Evolutionary conservation across 2,797 vertebrate genomes (phyloP).

Genomic region (Hipposideros larvatus): DNA sequence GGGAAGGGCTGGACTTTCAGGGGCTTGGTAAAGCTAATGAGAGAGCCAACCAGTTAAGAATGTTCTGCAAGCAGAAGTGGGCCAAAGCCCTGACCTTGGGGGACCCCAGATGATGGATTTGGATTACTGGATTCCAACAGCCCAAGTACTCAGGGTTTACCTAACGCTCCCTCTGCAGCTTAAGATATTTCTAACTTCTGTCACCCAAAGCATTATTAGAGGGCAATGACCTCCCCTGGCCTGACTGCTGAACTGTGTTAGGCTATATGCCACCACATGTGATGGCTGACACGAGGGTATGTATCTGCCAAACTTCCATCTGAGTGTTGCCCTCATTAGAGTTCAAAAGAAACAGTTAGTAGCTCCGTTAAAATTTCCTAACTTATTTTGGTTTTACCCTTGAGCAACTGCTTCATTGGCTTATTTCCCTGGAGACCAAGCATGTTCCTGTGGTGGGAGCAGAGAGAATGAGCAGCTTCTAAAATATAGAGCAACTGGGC

Average conservation of each 20-base stretch:
- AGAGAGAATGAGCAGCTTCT: conserved; percentile 66
- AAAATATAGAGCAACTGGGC: not conserved
- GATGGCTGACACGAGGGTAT: not conserved
- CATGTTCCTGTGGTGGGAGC: conserved; percentile 62
- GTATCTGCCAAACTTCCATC: conserved; percentile 9
- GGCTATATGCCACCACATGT: not conserved
- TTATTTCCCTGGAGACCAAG: conserved; percentile 70
- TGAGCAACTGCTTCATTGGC: conserved; percentile 74
- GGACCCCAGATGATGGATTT: not conserved
- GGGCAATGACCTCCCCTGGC: not conserved
- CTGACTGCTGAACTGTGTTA: not conserved
- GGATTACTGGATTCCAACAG: not conserved
- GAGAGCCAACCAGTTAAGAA: not conserved
- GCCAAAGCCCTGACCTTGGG: not conserved
- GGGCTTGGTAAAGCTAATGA: not conserved
- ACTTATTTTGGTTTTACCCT: conserved; percentile 73
- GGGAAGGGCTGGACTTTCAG: conserved; percentile 3
- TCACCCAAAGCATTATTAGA: not conserved
- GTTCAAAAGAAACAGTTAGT: conserved; percentile 50
- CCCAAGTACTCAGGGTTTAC: not conserved
- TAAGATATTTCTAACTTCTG: not conserved
- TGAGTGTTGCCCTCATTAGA: conserved; percentile 17
- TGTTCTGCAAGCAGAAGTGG: not conserved
- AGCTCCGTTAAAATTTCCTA: conserved; percentile 66
- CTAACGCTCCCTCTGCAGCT: not conserved